phyloP scores from a whole-genome alignment of 2,888 invertebrate species.

The Biston betularia region DNA sequence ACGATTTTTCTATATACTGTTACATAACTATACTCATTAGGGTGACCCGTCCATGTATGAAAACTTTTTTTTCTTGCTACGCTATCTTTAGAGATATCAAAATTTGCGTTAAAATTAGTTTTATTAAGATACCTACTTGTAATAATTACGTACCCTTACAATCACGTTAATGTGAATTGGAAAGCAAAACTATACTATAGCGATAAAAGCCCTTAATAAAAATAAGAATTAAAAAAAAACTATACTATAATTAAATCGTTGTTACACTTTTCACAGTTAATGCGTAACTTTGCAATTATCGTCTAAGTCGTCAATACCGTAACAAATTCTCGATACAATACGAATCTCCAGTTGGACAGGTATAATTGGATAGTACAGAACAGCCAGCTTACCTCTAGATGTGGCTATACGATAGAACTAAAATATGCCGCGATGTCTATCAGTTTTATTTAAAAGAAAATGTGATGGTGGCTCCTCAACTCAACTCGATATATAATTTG shows the following conservation, averaged over 20 bases:
- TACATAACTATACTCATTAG: too few species aligned
- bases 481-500: background rate
- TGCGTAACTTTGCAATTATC: constrained; percentile 8
- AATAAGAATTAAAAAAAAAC: too few species aligned
- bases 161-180: too few species aligned
- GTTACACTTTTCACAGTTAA: background rate
- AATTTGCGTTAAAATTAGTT: too few species aligned
- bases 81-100: too few species aligned
- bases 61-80: too few species aligned
- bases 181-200: too few species aligned
- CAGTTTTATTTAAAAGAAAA: background rate
- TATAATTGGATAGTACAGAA: constrained; percentile 38
- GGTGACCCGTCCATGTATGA: too few species aligned
- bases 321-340: constrained; percentile 14
- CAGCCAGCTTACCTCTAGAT: background rate
- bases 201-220: too few species aligned
- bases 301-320: constrained; percentile 11
- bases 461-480: background rate
- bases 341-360: constrained; percentile 31
- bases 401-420: background rate
- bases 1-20: too few species aligned
- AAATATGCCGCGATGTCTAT: background rate
- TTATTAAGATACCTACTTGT: too few species aligned
- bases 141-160: too few species aligned
- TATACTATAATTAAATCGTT: background rate